Evolutionary conservation across 2,113 vertebrate genomes (phyloP).

Genomic region (Plotosus lineatus): DNA sequence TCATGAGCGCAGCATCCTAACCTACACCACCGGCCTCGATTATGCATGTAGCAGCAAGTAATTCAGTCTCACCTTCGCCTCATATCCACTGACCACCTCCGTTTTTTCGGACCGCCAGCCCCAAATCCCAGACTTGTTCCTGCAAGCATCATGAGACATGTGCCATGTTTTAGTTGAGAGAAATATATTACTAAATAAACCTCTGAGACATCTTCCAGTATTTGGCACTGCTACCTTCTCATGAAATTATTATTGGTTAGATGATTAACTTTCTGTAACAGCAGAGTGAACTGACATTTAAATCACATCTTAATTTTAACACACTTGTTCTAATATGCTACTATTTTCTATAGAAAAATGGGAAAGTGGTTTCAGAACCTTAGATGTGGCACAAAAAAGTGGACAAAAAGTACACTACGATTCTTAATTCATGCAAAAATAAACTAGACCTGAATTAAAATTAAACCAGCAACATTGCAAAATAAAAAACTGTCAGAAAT

Average conservation of each 20-base stretch:
- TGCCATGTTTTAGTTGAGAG: background rate
- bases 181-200: background rate
- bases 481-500: no score
- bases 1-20: no score
- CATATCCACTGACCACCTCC: constrained; percentile 88
- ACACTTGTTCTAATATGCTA: background rate
- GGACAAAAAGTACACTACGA: background rate
- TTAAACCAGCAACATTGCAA: no score
- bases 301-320: background rate
- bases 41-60: background rate
- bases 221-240: background rate
- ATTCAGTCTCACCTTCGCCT: constrained; percentile 83
- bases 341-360: background rate
- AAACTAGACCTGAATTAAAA: no score
- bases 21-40: no score
- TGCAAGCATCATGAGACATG: constrained; percentile 54
- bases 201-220: background rate
- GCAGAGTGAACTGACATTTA: background rate
- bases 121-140: constrained; percentile 97
- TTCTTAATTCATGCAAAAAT: background rate
- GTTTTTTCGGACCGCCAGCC: constrained; percentile 96
- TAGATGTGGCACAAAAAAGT: background rate
- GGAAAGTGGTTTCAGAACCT: background rate
- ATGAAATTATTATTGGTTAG: background rate
- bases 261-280: background rate